phyloP scores from a whole-genome alignment of 2,113 vertebrate genomes.

The Prochilodus magdalenae region DNA sequence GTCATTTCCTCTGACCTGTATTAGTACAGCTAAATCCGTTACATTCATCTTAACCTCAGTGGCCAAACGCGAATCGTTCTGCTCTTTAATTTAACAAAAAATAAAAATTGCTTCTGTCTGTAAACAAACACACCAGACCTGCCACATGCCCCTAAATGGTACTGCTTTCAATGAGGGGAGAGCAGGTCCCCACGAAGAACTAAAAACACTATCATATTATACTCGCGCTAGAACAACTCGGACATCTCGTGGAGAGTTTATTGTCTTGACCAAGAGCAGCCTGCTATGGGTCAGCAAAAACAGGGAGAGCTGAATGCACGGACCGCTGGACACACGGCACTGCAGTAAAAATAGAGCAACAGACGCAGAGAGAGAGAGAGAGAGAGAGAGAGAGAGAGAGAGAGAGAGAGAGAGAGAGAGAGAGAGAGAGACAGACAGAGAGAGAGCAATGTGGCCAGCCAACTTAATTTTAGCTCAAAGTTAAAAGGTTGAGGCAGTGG shows the following conservation, averaged over 20 bases:
- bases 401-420: neutral
- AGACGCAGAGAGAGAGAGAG: neutral
- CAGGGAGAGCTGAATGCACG: neutral
- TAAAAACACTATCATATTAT: neutral
- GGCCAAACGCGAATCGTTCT: neutral
- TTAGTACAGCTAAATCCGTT: neutral
- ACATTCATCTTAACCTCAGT: no score
- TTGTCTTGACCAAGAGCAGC: conserved; percentile 6
- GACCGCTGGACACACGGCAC: conserved; percentile 8
- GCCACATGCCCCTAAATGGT: neutral
- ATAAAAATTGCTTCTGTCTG: neutral
- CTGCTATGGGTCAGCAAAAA: neutral
- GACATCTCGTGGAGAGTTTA: neutral
- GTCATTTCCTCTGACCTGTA: neutral
- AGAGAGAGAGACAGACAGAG: neutral
- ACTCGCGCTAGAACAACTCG: conserved; percentile 6
- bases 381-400: neutral
- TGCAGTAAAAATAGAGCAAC: conserved; percentile 34
- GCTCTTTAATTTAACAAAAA: neutral
- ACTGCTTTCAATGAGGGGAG: no score
- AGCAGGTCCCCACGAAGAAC: neutral
- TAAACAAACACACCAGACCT: neutral
- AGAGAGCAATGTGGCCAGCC: neutral
- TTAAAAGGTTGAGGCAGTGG: neutral
- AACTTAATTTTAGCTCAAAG: neutral